phyloP scores from a whole-genome alignment of 2,888 invertebrate genomes.

The Ceramica pisi region DNA sequence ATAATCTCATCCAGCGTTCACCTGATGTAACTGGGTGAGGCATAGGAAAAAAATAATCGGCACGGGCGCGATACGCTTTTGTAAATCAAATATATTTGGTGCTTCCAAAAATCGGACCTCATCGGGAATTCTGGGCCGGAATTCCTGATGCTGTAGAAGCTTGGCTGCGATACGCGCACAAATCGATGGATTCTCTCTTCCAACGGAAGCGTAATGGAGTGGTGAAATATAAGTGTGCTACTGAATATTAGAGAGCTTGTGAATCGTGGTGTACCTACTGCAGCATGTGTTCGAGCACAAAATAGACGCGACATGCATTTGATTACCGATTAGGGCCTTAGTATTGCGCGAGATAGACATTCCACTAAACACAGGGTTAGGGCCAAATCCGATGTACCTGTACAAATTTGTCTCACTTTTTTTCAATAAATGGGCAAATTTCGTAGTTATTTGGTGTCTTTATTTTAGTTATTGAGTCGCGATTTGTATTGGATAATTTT shows the following conservation, averaged over 20 bases:
- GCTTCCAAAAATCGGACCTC: slow-evolving; percentile 31
- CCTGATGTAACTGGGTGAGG: background rate
- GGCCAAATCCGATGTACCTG: too few relatives aligned
- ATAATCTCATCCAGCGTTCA: slow-evolving; percentile 8
- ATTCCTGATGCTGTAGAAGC: slow-evolving; percentile 28
- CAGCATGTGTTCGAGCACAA: background rate
- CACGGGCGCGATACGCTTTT: background rate
- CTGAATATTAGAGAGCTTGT: slow-evolving; percentile 9
- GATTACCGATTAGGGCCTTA: background rate
- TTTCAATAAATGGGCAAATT: too few relatives aligned
- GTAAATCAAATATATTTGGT: slow-evolving; percentile 36
- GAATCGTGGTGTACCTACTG: background rate
- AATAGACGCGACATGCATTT: background rate
- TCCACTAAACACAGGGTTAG: too few relatives aligned
- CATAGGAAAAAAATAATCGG: background rate
- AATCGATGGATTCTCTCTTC: slow-evolving; percentile 13
- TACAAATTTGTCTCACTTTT: too few relatives aligned
- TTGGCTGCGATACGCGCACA: slow-evolving; percentile 23
- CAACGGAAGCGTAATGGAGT: slow-evolving; percentile 1
- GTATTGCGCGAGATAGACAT: background rate
- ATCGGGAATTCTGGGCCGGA: slow-evolving; percentile 30
- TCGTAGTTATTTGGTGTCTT: too few relatives aligned
- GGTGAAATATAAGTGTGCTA: background rate
- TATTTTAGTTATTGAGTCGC: too few relatives aligned
- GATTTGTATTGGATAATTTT: too few relatives aligned